phyloP scores from a whole-genome alignment of 2,797 vertebrate genomes.

The Myotis vivesi region DNA sequence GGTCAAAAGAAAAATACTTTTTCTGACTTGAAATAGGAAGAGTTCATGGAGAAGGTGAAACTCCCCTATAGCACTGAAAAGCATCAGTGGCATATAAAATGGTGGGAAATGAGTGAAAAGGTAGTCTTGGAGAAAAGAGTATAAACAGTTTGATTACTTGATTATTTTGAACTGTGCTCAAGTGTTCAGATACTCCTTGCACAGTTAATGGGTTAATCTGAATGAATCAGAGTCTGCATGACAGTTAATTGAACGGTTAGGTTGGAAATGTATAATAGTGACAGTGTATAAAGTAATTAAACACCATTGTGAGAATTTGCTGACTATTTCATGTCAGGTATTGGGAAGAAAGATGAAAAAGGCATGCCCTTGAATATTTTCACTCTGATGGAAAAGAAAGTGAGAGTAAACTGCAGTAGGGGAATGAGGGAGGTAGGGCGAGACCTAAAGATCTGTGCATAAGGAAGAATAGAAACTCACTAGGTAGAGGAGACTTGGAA shows the following conservation, averaged over 20 bases:
- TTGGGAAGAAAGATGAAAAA: slow-evolving; percentile 31
- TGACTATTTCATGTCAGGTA: slow-evolving; percentile 3
- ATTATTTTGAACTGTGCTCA: slow-evolving; percentile 5
- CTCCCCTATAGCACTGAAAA: neutral
- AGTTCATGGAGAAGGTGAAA: neutral
- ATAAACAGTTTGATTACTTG: neutral
- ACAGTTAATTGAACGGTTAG: slow-evolving; percentile 32
- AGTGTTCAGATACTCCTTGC: neutral
- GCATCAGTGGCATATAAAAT: neutral
- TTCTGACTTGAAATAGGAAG: neutral
- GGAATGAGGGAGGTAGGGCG: neutral
- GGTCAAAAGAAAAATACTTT: neutral
- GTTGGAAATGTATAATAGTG: slow-evolving; percentile 21
- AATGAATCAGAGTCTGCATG: neutral
- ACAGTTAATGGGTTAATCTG: neutral
- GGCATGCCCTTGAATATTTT: slow-evolving; percentile 9
- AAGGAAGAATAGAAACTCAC: neutral
- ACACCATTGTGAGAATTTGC: neutral
- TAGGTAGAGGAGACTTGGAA: neutral
- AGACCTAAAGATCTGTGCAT: neutral
- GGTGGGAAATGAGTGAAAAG: neutral
- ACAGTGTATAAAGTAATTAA: slow-evolving; percentile 44
- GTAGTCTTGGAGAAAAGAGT: neutral
- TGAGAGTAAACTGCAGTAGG: neutral
- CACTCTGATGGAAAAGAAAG: neutral